Base-by-base conservation (phyloP, 2,888 invertebrate species). In the Ctena decussata region DNA sequence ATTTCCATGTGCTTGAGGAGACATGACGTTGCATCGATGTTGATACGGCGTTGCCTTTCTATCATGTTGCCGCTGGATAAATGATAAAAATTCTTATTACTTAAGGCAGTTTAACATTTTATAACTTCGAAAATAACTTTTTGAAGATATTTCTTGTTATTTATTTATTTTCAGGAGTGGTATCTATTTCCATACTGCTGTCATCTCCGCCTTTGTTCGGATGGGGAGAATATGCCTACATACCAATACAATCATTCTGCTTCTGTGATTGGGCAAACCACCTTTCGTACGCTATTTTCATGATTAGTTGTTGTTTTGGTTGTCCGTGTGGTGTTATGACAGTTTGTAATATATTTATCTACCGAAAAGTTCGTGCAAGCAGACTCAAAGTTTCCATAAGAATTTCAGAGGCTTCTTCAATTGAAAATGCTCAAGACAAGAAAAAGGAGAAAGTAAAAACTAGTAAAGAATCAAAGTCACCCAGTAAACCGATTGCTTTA, bases 291-390 rank as follows among this genome's bases (percentile, higher is more conserved):
- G 93, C 95, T 15, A 88, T 93, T 87, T 94, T 94, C 84, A 95
- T 95, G 94, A 92, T 94, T 8, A 86, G 86, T 0, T 86, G 90
- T 30, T 95, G 95, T 80, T 95, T 95, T 78, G 93, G 94, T 15
- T 91, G 92, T 27, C 94, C 95, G 0, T 93, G 91, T 53, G 57
- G 85, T 11, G 92, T 93, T 21, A 95, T 95, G 95, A 88, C 92
- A 0, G 86, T 93, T 39, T 94, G 92, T 72, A 94, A 94, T 77
- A 80, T 92, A 11, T 79, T 88, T 35, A 94, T 94, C 8, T 87
- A 92, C 24, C 79, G 82, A 53, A 82, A 87, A 24, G 92, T 92
- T 2, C 79, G 90, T 11, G 85, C 80, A 12, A 94, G 93, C 77
- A 87, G 88, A 76, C 79, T 82, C 21, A 82, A 83, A 60, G 85